Evolutionary conservation across 1,140 invertebrate genomes (phyloP).

Genomic region (Maniola jurtina): DNA sequence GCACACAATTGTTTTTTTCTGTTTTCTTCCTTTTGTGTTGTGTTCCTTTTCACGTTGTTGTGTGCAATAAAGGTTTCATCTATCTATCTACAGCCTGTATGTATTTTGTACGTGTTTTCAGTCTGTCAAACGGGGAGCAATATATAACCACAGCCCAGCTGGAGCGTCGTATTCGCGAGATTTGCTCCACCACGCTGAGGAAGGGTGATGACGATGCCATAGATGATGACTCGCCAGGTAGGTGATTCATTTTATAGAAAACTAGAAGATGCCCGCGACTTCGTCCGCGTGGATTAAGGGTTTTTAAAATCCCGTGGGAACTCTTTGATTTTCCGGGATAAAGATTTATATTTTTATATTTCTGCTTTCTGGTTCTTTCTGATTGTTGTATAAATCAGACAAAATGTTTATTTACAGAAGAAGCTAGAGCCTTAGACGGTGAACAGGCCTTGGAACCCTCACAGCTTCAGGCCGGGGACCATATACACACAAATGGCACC

Average conservation of each 20-base stretch:
- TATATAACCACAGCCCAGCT: conserved; percentile 91
- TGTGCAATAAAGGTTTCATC: too few relatives aligned
- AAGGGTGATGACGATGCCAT: conserved; percentile 57
- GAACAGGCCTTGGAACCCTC: conserved; percentile 57
- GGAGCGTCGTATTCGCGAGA: conserved; percentile 83
- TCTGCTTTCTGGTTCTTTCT: too few relatives aligned
- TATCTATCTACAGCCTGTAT: too few relatives aligned
- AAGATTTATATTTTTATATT: too few relatives aligned
- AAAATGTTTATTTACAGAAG: conserved; percentile 37
- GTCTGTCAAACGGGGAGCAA: conserved; percentile 90
- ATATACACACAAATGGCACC: conserved; percentile 54
- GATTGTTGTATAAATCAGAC: not conserved
- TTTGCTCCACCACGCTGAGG: conserved; percentile 78
- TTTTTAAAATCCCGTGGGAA: too few relatives aligned
- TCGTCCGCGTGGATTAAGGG: too few relatives aligned
- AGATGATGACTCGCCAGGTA: conserved; percentile 60
- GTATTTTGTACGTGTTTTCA: too few relatives aligned
- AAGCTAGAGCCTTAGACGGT: conserved; percentile 45
- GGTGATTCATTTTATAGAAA: not conserved
- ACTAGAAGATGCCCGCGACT: too few relatives aligned
- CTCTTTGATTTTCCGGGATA: too few relatives aligned
- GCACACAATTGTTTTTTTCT: too few relatives aligned
- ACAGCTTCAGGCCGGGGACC: conserved; percentile 52
- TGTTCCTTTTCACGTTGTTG: too few relatives aligned
- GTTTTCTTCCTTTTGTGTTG: too few relatives aligned